Evolutionary conservation across 2,113 vertebrate species (phyloP).

Genomic region (Loxodonta africana): DNA sequence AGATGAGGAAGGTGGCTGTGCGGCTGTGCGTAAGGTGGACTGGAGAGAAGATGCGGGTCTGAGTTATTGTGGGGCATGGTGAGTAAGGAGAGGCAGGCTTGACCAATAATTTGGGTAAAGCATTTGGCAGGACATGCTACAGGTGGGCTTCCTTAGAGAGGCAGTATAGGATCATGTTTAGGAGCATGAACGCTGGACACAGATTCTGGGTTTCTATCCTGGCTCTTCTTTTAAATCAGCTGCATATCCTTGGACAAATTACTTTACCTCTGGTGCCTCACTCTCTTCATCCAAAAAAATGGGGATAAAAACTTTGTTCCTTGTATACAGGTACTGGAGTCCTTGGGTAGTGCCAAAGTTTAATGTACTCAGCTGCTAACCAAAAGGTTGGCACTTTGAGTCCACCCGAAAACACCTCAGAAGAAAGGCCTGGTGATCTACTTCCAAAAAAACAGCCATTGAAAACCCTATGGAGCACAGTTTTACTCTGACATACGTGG

Average conservation of each 20-base stretch:
- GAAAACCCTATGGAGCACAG: background rate
- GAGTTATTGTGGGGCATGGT: background rate
- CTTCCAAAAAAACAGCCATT: background rate
- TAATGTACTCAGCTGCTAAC: background rate
- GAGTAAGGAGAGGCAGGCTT: background rate
- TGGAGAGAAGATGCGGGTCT: too few relatives aligned
- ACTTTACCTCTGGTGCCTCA: background rate
- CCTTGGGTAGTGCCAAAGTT: background rate
- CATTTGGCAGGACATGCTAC: background rate
- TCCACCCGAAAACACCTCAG: background rate
- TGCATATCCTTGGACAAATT: background rate
- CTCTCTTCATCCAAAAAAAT: constrained; percentile 28
- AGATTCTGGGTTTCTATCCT: background rate
- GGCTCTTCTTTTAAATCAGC: background rate
- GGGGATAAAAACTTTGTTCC: background rate
- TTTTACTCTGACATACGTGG: background rate
- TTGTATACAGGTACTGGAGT: background rate
- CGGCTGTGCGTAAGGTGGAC: background rate
- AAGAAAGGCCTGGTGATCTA: background rate
- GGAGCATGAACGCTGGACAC: background rate
- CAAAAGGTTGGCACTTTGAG: background rate
- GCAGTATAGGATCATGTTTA: background rate
- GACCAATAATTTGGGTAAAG: background rate
- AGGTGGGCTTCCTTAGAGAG: background rate
- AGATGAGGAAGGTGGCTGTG: background rate